Evolutionary conservation across 2,797 vertebrate genomes (phyloP), one percentile per base, ranked within the genome.

Genomic region (Mus spretus): DNA sequence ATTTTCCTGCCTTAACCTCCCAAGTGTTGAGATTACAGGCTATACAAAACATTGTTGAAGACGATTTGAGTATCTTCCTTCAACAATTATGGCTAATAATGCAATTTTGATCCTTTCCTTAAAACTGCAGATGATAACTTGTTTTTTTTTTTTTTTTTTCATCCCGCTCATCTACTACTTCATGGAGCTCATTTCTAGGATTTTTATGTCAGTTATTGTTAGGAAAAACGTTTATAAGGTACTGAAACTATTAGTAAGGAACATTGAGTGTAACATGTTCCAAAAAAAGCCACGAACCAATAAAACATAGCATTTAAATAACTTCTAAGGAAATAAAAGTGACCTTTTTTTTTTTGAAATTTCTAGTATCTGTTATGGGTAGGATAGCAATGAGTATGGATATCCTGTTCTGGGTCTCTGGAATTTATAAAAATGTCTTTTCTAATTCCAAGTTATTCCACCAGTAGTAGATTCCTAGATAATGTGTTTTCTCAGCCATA

Each of bases 261-360:
- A 20, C 26, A 22, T 22, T 22, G 57, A 61, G 61, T 63, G 61
- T 26, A 63, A 63, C 26, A 8, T 63, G 61, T 63, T 91, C 57
- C 85, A 82, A 47, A n/a, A 96, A 96, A 80, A 78, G 40, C 80
- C 37, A 86, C 24, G 95, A 31, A 65, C 24, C 28, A 47, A 53
- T 90, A 63, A 97, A 95, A 87, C 14, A 90, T 40, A 86, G n/a
- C 19, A 19, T 95, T 61, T 92, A 92, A 84, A 59, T 94, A 80
- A 7, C 89, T 83, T 84, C 61, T 34, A 90, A 90, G 95, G 70
- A 55, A 95, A 95, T 92, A 94, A 86, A 74, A 82, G 0, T 59
- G 93, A 57, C 26, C 70, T n/a, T n/a, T n/a, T n/a, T 94, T 94
- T 88, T 89, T 93, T 80, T 90, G n/a, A 97, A 97, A 97, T 95